phyloP scores from a whole-genome alignment of 2,113 vertebrate species.

The Talpa occidentalis region DNA sequence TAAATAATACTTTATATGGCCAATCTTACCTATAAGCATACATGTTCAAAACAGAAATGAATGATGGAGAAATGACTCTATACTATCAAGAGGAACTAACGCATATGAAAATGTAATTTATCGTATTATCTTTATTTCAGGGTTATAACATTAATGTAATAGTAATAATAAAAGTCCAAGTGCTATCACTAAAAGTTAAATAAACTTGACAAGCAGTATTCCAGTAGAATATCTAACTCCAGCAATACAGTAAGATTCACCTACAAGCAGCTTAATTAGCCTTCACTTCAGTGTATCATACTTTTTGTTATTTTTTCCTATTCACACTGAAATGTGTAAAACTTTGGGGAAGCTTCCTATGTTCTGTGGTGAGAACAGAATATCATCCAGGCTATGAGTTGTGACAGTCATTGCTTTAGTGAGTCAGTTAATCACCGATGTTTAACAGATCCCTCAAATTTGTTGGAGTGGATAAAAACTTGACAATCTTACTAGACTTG shows the following conservation, averaged over 20 bases:
- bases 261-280: neutral
- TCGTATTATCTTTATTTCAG: neutral
- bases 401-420: neutral
- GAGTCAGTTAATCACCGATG: neutral
- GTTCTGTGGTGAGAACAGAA: neutral
- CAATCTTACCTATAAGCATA: neutral
- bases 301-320: neutral
- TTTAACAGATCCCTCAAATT: neutral
- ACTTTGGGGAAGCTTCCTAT: neutral
- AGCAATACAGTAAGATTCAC: neutral
- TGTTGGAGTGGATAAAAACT: neutral
- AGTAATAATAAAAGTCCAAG: neutral
- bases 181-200: neutral
- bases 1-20: neutral
- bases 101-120: neutral
- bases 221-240: neutral
- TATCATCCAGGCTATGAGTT: neutral
- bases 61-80: neutral
- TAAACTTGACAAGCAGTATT: neutral
- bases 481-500: neutral
- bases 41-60: neutral
- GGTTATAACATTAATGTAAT: neutral
- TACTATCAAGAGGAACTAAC: neutral
- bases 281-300: neutral
- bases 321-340: neutral